Percentiles rank a stretch among this genome's conserved stretches.
Evolutionary conservation across 2,888 invertebrate genomes (phyloP).

Genomic region (Tachina grossa): DNA sequence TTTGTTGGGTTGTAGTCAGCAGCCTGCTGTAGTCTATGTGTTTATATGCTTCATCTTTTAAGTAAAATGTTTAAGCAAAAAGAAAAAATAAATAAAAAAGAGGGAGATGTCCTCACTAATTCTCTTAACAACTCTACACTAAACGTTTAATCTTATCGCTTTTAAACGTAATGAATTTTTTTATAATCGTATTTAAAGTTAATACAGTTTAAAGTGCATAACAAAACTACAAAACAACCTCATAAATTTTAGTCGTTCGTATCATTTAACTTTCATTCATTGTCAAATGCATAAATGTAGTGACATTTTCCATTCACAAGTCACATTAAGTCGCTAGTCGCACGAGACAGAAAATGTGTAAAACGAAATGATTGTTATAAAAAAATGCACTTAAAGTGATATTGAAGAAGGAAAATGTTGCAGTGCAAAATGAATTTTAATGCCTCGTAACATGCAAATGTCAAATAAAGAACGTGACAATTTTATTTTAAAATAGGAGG

Average conservation of each 20-base stretch:
- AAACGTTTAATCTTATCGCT: slow-evolving; percentile 51
- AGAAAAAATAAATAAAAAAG: too few species aligned
- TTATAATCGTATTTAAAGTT: slow-evolving; percentile 48
- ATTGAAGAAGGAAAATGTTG: slow-evolving; percentile 33
- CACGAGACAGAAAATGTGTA: slow-evolving; percentile 3
- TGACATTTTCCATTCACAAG: slow-evolving; percentile 33
- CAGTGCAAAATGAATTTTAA: slow-evolving; percentile 43
- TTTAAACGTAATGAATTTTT: slow-evolving; percentile 49
- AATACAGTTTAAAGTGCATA: slow-evolving; percentile 50
- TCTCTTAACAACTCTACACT: background rate
- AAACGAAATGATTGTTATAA: slow-evolving; percentile 47
- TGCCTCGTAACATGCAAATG: slow-evolving; percentile 46
- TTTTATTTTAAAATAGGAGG: background rate
- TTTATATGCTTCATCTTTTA: too few species aligned
- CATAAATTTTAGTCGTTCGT: slow-evolving; percentile 46
- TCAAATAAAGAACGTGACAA: background rate
- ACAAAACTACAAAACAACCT: background rate
- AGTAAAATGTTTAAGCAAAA: too few species aligned
- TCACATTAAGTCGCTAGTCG: background rate
- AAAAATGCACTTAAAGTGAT: slow-evolving; percentile 44
- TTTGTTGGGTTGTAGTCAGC: too few species aligned
- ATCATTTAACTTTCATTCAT: slow-evolving; percentile 22
- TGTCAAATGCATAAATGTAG: slow-evolving; percentile 33
- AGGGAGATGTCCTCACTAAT: background rate
- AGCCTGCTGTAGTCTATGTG: too few species aligned